Base-by-base conservation (phyloP, 2,888 invertebrate genomes). In the Antheraea yamamai region DNA sequence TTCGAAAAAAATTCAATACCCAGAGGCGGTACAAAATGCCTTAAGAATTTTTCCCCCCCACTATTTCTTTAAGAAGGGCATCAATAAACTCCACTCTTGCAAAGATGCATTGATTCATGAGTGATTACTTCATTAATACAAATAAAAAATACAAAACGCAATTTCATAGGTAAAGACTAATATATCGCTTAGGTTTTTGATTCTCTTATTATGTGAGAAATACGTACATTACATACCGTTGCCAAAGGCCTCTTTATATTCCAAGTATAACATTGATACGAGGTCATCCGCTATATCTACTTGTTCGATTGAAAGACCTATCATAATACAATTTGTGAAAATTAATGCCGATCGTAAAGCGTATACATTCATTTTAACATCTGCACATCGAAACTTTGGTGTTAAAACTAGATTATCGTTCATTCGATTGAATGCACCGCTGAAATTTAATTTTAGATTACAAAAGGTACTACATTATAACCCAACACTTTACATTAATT, bases 401-500 rank as follows among this genome's bases (percentile, higher is more conserved):
- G 77, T 72, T 77, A n/a, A 52, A 77, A 78, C 75, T 78, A 76
- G 76, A 80, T 84, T 82, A 79, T 76, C 77, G 74, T 75, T 78
- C 79, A 77, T 52, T 76, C 81, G 80, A 61, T n/a, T 89, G 87
- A 88, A 85, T 76, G 90, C 88, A 81, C 80, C 78, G 75, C 18
- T 87, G 85, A 78, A 85, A 85, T 85, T 86, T 87, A 88, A 89
- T 91, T 85, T 77, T 73, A 35, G 78, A 81, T 81, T 70, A 30
- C 30, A 78, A 82, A 77, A 78, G 58, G 72, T 73, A 71, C 70
- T 70, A n/a, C 39, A n/a, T 70, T 70, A n/a, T 16, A 26, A 61
- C 30, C 18, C 10, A 66, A 30, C 64, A 30, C 7, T 66, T 66
- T 66, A 16, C 10, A 14, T 66, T 16, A 39, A 39, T 70, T 39